Conservation (phyloP, 2,113 vertebrate species). For the Galbula dea region DNA sequence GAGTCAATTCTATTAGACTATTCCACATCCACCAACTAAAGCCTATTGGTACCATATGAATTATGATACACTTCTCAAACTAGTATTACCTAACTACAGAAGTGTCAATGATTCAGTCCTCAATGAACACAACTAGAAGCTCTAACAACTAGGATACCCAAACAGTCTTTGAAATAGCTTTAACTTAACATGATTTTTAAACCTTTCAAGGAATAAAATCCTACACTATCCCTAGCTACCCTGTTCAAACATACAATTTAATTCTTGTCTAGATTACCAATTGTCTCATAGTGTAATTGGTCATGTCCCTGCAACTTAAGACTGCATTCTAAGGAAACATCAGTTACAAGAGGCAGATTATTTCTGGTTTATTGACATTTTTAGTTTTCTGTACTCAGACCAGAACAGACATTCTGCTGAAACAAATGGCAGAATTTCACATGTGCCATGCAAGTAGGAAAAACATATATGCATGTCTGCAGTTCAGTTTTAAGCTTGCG, state of each 20-base stretch:
- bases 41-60: neutral
- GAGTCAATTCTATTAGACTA: neutral
- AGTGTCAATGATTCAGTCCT: neutral
- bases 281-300: neutral
- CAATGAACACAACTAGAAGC: neutral
- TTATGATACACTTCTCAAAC: neutral
- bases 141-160: neutral
- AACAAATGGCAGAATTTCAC: neutral
- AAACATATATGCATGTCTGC: neutral
- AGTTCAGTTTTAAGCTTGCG: neutral
- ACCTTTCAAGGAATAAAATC: neutral
- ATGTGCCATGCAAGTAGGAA: neutral
- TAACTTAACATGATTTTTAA: neutral
- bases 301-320: neutral
- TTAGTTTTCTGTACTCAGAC: neutral
- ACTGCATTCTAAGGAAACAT: neutral
- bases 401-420: neutral
- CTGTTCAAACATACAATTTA: neutral
- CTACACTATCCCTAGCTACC: neutral
- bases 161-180: neutral
- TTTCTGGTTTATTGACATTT: neutral
- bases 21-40: neutral
- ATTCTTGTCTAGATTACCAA: neutral
- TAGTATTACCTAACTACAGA: neutral
- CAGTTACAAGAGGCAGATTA: neutral